Evolutionary conservation across 2,113 vertebrate species (phyloP).

Genomic region (Grus americana): DNA sequence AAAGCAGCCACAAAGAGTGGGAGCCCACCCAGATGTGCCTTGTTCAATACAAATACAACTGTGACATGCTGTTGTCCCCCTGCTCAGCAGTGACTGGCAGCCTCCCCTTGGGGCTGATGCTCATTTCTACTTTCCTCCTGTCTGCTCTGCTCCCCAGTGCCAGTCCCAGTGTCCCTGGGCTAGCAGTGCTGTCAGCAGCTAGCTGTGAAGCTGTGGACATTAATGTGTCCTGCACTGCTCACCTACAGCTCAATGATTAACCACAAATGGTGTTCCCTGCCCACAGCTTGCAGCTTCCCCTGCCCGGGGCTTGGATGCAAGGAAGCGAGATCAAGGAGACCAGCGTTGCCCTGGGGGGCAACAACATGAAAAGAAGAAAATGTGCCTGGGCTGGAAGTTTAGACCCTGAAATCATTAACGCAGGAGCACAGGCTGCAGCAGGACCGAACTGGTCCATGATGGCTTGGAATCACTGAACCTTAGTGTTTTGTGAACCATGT

Average conservation of each 20-base stretch:
- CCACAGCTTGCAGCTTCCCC: neutral
- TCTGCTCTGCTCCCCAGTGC: neutral
- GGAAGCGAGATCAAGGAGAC: neutral
- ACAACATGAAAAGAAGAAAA: neutral
- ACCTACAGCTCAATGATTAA: neutral
- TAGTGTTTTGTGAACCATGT: fast-evolving
- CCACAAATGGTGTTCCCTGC: neutral
- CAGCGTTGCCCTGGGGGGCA: neutral
- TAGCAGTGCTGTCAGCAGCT: neutral
- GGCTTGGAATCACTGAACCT: neutral
- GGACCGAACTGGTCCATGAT: neutral
- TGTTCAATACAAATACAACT: neutral
- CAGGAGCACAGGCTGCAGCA: neutral
- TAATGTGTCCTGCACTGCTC: neutral
- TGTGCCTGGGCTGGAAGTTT: neutral
- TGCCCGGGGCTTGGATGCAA: neutral
- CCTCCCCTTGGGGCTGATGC: neutral
- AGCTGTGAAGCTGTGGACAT: neutral
- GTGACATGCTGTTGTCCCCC: neutral
- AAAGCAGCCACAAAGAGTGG: neutral
- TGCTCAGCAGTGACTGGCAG: neutral
- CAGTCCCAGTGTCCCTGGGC: neutral
- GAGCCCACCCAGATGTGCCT: neutral
- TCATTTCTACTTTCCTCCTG: fast-evolving
- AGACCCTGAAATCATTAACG: neutral